These are phyloP conservation scores for Drosophila conformis DNA, from an alignment of 2,888 invertebrate species.

Conservation along the genomic window DNA sequence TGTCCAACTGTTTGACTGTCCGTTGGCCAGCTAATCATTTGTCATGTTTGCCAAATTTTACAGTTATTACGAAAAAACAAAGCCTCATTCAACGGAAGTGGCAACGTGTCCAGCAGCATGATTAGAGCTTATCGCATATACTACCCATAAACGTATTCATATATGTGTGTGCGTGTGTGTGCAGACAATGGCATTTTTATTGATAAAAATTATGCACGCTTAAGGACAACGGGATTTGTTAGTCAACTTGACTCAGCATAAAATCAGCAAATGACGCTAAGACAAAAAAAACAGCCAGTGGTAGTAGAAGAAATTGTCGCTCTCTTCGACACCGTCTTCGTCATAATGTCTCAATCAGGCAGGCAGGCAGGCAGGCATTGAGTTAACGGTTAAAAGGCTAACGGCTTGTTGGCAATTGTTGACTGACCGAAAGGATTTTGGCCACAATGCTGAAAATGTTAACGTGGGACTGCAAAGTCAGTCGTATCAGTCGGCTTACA, in stretches of 20 bases:
- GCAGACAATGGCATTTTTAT: slow-evolving; percentile 62
- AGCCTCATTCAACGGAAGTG: slow-evolving; percentile 59
- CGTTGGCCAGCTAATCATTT: slow-evolving; percentile 47
- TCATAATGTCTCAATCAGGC: slow-evolving; percentile 77
- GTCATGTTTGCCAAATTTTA: slow-evolving; percentile 71
- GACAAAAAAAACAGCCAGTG: slow-evolving; percentile 39
- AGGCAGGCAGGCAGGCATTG: slow-evolving; percentile 5
- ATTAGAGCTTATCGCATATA: slow-evolving; percentile 45
- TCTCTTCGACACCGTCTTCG: slow-evolving; percentile 32
- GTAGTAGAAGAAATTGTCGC: slow-evolving; percentile 16
- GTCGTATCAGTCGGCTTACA: slow-evolving; percentile 54
- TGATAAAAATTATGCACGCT: slow-evolving; percentile 79
- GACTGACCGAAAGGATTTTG: slow-evolving; percentile 52
- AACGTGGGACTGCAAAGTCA: slow-evolving; percentile 37
- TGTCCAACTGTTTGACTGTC: slow-evolving; percentile 15
- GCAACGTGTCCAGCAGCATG: slow-evolving; percentile 52
- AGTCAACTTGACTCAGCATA: slow-evolving; percentile 77
- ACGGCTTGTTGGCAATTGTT: slow-evolving; percentile 51
- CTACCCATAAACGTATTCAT: slow-evolving; percentile 6
- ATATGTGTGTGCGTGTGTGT: slow-evolving; percentile 19
- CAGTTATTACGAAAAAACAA: slow-evolving; percentile 65
- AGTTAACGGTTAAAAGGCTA: slow-evolving; percentile 44
- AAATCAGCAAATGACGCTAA: slow-evolving; percentile 46
- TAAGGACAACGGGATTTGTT: slow-evolving; percentile 60
- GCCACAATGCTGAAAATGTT: slow-evolving; percentile 57